These are phyloP conservation scores for Serripes groenlandicus DNA, from an alignment of 2,888 invertebrate species.

Conservation along the genomic window DNA sequence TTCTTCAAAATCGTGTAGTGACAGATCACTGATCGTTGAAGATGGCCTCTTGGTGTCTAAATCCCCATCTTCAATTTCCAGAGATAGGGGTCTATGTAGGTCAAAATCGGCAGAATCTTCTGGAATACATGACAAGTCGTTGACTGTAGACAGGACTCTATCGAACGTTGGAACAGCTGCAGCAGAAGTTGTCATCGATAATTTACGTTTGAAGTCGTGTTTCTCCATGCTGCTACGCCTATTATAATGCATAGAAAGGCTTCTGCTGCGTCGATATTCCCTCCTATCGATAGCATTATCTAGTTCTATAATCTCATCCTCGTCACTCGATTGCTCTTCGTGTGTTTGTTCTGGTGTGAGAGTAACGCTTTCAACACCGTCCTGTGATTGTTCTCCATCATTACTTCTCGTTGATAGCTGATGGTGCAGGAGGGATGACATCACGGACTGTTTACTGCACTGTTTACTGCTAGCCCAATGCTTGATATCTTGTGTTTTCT, in stretches of 20 bases:
- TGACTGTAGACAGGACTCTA: background rate
- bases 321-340: background rate
- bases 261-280: background rate
- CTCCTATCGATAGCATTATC: background rate
- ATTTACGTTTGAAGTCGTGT: conserved; percentile 1
- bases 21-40: conserved; percentile 29
- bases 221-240: background rate
- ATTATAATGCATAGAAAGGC: background rate
- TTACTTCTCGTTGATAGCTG: background rate
- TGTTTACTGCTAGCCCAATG: conserved; percentile 61
- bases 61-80: background rate
- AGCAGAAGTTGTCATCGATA: background rate
- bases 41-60: background rate
- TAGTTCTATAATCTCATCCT: background rate
- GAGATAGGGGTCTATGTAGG: background rate
- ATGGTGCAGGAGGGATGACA: conserved; percentile 8
- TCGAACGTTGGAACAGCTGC: background rate
- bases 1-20: conserved; percentile 53
- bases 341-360: background rate
- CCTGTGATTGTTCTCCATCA: background rate
- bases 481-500: conserved; percentile 34
- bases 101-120: conserved; percentile 26
- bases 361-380: background rate
- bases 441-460: conserved; percentile 37
- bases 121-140: conserved; percentile 21